Percentiles rank a stretch among this genome's conserved stretches.
phyloP scores from a whole-genome alignment of 2,113 vertebrate genomes.

The Psephotus haematonotus region DNA sequence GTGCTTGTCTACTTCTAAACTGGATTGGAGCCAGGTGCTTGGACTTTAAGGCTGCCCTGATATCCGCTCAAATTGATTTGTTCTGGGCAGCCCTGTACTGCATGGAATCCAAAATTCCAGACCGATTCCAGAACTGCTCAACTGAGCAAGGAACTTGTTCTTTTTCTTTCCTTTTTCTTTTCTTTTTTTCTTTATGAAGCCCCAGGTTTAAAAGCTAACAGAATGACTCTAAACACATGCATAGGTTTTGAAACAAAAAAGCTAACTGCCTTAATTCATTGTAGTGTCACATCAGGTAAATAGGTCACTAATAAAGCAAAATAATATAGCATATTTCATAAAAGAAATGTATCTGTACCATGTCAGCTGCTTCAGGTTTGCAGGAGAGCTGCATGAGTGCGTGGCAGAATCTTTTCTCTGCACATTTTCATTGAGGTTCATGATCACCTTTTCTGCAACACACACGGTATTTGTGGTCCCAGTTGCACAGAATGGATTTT shows the following conservation, averaged over 20 bases:
- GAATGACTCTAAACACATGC: neutral
- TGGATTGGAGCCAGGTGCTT: neutral
- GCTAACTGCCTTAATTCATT: neutral
- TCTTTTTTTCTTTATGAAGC: neutral
- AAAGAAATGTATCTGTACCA: neutral
- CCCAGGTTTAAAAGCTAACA: neutral
- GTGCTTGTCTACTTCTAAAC: neutral
- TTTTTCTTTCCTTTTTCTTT: rapidly evolving
- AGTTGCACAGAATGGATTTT: neutral
- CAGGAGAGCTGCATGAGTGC: neutral
- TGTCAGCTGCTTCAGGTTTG: neutral
- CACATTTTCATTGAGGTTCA: neutral
- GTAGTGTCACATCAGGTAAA: neutral
- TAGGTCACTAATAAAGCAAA: neutral
- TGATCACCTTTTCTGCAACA: neutral
- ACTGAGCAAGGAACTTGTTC: neutral
- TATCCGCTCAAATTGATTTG: neutral
- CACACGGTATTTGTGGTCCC: neutral
- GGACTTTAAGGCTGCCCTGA: neutral
- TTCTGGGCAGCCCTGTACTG: neutral
- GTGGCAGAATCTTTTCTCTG: neutral
- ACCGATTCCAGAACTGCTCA: neutral
- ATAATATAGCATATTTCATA: neutral
- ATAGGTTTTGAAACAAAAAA: neutral
- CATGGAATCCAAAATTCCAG: neutral